Conservation (phyloP, 1,140 invertebrate genomes). For the Geopemphigus sp. region DNA sequence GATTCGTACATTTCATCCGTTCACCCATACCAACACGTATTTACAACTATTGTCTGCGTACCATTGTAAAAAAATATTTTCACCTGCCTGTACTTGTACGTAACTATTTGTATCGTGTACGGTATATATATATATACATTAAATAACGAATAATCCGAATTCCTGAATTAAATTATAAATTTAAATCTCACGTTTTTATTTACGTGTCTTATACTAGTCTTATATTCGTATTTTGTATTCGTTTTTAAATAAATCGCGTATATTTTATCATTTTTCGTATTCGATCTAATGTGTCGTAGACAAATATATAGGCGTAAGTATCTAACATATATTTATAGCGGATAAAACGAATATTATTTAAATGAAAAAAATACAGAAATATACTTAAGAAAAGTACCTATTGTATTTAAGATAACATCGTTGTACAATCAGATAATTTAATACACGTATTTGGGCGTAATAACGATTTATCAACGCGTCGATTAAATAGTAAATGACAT, state of each 20-base stretch:
- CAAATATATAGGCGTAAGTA: background rate
- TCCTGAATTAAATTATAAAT: background rate
- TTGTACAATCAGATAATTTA: background rate
- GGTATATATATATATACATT: background rate
- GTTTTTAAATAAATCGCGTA: too few species aligned
- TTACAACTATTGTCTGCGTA: constrained; percentile 4
- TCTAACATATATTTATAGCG: background rate
- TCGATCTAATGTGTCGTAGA: background rate
- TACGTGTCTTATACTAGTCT: too few species aligned
- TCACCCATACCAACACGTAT: background rate
- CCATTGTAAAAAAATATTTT: constrained; percentile 1
- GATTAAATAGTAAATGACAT: background rate
- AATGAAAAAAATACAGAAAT: background rate
- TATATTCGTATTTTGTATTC: too few species aligned
- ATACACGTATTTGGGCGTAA: background rate
- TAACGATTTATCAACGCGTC: background rate
- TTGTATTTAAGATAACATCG: background rate
- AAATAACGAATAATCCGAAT: background rate
- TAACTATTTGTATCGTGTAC: background rate
- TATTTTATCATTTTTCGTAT: background rate
- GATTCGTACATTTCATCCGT: background rate
- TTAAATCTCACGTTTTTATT: too few species aligned
- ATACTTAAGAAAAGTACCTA: constrained; percentile 6
- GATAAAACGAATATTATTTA: background rate
- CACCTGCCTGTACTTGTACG: background rate